Percentiles rank a stretch among this genome's conserved stretches.
phyloP scores from a whole-genome alignment of 1,140 invertebrate species.

The Drosophila equinoxialis region DNA sequence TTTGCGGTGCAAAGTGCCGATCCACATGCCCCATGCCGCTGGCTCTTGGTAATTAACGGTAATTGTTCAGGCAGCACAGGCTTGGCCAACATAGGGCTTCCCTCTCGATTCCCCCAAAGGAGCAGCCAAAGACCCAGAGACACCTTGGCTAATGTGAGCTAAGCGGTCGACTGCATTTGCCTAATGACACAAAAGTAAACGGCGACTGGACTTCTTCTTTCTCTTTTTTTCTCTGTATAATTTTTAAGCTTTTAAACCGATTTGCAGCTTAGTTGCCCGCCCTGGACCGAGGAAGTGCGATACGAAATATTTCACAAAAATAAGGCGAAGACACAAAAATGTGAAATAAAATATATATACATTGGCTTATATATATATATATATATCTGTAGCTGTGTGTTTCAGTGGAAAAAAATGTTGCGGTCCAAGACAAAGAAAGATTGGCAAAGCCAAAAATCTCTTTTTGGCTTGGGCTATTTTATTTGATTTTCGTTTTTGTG shows the following conservation, averaged over 20 bases:
- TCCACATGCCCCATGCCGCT: constrained; percentile 36
- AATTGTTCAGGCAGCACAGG: constrained; percentile 62
- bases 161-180: constrained; percentile 70
- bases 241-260: constrained; percentile 83
- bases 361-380: constrained; percentile 21
- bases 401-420: constrained; percentile 67
- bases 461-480: constrained; percentile 24
- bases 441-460: constrained; percentile 15
- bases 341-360: constrained; percentile 38
- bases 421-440: constrained; percentile 35
- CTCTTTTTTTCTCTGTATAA: constrained; percentile 53
- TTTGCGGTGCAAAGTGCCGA: constrained; percentile 75
- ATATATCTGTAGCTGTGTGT: background rate
- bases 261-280: constrained; percentile 72
- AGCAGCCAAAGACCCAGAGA: constrained; percentile 2
- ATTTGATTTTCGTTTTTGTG: constrained; percentile 53
- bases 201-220: constrained; percentile 47
- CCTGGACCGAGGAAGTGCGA: constrained; percentile 26
- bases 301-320: constrained; percentile 65
- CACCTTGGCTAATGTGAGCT: constrained; percentile 53
- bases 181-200: constrained; percentile 74
- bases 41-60: constrained; percentile 70
- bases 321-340: constrained; percentile 26
- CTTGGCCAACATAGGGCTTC: constrained; percentile 69
- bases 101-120: constrained; percentile 54